Evolutionary conservation across 2,888 invertebrate genomes (phyloP).

Genomic region (Amiota minor): DNA sequence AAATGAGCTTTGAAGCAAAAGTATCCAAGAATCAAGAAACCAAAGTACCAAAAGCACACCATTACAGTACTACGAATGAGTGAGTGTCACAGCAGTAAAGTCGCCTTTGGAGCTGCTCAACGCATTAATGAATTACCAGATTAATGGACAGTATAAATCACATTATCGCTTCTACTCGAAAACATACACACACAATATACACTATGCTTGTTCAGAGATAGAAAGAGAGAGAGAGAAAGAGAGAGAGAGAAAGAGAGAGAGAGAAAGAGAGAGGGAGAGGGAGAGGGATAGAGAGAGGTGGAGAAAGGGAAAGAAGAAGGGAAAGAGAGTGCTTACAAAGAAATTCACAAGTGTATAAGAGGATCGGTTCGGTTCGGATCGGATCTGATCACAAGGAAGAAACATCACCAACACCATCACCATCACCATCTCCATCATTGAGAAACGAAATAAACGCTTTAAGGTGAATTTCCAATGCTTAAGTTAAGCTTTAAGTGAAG

Average conservation of each 20-base stretch:
- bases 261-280: not conserved
- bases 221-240: not conserved
- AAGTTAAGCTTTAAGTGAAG: too few relatives aligned
- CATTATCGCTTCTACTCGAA: constrained; percentile 72
- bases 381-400: too few relatives aligned
- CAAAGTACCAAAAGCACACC: too few relatives aligned
- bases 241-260: not conserved
- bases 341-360: not conserved
- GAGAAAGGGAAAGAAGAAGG: not conserved
- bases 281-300: not conserved
- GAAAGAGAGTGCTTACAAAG: not conserved
- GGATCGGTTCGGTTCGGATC: too few relatives aligned
- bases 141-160: constrained; percentile 74
- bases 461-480: too few relatives aligned
- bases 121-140: constrained; percentile 73
- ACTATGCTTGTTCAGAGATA: too few relatives aligned
- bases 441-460: too few relatives aligned
- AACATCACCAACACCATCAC: too few relatives aligned
- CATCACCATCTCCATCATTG: too few relatives aligned
- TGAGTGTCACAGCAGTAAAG: constrained; percentile 39
- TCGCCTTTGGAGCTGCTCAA: constrained; percentile 17
- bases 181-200: constrained; percentile 43
- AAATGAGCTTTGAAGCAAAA: constrained; percentile 40
- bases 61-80: not conserved
- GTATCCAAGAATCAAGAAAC: not conserved